Conservation (phyloP, 2,888 invertebrate species). For the Platycheirus albimanus region DNA sequence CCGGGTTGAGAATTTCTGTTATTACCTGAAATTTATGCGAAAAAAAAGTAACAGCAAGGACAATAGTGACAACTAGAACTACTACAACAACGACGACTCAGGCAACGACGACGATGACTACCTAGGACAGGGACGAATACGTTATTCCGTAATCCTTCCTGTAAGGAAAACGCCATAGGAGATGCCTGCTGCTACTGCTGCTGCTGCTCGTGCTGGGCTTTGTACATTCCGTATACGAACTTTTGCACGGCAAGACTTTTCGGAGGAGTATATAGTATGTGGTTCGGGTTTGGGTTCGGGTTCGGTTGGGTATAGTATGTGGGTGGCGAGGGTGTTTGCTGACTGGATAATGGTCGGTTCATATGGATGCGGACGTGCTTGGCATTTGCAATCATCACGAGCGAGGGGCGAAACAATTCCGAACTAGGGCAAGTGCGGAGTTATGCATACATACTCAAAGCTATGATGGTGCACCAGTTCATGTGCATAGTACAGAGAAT, state of each 20-base stretch:
- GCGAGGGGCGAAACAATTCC: slow-evolving; percentile 62
- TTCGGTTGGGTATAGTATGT: no score
- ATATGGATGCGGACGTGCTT: slow-evolving; percentile 72
- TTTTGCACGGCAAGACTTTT: slow-evolving; percentile 41
- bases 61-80: slow-evolving; percentile 48
- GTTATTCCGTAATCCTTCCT: slow-evolving; percentile 61
- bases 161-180: slow-evolving; percentile 54
- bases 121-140: slow-evolving; percentile 68
- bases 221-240: slow-evolving; percentile 68
- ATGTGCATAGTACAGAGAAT: slow-evolving; percentile 28
- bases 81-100: slow-evolving; percentile 8
- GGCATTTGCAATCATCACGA: slow-evolving; percentile 69
- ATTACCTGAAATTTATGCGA: slow-evolving; percentile 74
- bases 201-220: slow-evolving; percentile 35
- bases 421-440: slow-evolving; percentile 61
- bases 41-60: slow-evolving; percentile 68
- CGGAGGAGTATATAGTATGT: neutral
- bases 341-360: slow-evolving; percentile 75
- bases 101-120: slow-evolving; percentile 21
- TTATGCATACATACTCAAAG: slow-evolving; percentile 54
- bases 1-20: slow-evolving; percentile 65
- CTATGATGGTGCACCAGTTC: slow-evolving; percentile 44
- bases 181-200: slow-evolving; percentile 6
- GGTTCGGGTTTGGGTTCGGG: no score
- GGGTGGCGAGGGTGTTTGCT: slow-evolving; percentile 63